Evolutionary conservation across 2,888 invertebrate species (phyloP).

Genomic region (Geophilus truncorum): DNA sequence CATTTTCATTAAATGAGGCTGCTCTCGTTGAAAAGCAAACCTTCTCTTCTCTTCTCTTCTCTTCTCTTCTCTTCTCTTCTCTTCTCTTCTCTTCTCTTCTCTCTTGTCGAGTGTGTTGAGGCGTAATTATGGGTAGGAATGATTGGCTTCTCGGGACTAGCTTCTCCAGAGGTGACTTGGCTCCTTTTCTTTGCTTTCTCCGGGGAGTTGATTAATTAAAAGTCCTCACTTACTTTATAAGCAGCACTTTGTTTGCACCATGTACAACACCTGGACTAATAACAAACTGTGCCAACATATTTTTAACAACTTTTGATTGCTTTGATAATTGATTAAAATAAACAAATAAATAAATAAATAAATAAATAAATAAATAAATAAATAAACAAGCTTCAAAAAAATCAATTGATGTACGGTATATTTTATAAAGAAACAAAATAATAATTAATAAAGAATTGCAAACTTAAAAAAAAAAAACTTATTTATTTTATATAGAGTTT

Average conservation of each 20-base stretch:
- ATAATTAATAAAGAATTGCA: too few species aligned
- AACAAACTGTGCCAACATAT: not conserved
- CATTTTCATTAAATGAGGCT: slow-evolving; percentile 19
- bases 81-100: too few species aligned
- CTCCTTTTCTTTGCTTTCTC: slow-evolving; percentile 19
- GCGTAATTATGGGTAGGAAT: slow-evolving; percentile 27
- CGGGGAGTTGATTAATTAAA: slow-evolving; percentile 17
- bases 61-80: too few species aligned
- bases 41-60: not conserved
- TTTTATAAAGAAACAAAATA: too few species aligned
- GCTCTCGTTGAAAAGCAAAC: slow-evolving; percentile 24
- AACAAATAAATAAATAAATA: not conserved
- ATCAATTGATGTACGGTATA: too few species aligned
- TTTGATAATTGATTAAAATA: not conserved
- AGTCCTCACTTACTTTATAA: slow-evolving; percentile 1
- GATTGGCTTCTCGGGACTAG: slow-evolving; percentile 19
- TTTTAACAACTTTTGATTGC: not conserved
- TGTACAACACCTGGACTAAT: not conserved
- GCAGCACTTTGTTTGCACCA: slow-evolving; percentile 17
- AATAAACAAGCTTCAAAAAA: too few species aligned
- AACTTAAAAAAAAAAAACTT: too few species aligned
- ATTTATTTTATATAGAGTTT: too few species aligned
- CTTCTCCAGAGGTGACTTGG: slow-evolving; percentile 27
- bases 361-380: too few species aligned
- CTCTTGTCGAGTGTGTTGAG: slow-evolving; percentile 27